Evolutionary conservation across 1,140 invertebrate species (phyloP), one percentile per base, ranked within the genome.

Genomic region (Carposina sasakii): DNA sequence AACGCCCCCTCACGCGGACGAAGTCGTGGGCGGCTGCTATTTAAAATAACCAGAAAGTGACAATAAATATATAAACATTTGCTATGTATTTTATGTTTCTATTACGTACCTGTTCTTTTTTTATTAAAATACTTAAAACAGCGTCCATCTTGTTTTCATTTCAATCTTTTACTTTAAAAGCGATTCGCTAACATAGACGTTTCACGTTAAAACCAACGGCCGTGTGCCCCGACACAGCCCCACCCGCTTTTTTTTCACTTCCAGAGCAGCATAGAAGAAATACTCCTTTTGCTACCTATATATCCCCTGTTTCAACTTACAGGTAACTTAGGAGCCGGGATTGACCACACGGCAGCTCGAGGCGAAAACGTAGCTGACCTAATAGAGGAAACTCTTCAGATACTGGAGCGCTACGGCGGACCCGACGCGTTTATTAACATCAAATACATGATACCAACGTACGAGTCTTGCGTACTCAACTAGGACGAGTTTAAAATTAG

Each of bases 371-470:
- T 96, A 36, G 93, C 93, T 0, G 96, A 97, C 71, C 82, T 96
- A 12, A 95, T 98, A 55, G 93, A 98, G 75, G 95, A 98, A 71
- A 98, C 96, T 2, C 85, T 98, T 28, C 94, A 98, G 86, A 86
- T 94, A 16, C 86, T 98, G 46, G 96, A 98, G 77, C 86, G 89
- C 54, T 93, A 93, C 70, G 96, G 96, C 4, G 96, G 96, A 2
- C 91, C 95, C 59, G 94, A 98, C 81, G 96, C 96, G 4, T 98
- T 96, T 71, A 97, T 97, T 60, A 97, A 98, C 76, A 98, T 98
- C 61, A 98, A 98, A 85, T 98, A 98, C 73, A 96, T 98, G 91
- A 90, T 98, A 48, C 96, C 96, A 0, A 98, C 96, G 3, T 98
- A 98, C 64, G 96, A 98, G 76, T 97, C 96, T n/a, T 95, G 94